These are phyloP conservation scores for Bergia sp. DNA, from an alignment of 92 coral and sea anemone genomes.

Conservation along the genomic window DNA sequence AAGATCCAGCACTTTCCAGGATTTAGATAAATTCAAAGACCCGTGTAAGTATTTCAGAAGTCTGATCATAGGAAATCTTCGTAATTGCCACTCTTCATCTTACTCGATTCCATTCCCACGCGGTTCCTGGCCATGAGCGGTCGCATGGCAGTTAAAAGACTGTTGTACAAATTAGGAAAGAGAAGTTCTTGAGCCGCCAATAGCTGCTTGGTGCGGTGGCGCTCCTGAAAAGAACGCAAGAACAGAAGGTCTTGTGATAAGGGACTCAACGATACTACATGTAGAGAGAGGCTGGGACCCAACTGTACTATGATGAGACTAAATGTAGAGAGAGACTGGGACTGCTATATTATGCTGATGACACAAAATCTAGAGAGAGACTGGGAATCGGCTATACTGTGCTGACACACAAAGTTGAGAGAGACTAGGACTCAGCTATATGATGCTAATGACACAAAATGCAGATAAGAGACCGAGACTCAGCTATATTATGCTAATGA, in stretches of 20 bases:
- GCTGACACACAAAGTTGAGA: too few species aligned
- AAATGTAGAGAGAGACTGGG: too few species aligned
- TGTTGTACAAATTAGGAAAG: constrained; percentile 90
- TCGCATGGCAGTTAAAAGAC: constrained; percentile 93
- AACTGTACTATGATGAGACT: too few species aligned
- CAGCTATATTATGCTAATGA: too few species aligned
- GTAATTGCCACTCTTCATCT: constrained; percentile 74
- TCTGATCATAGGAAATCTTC: constrained; percentile 66
- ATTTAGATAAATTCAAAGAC: background rate
- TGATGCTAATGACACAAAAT: too few species aligned
- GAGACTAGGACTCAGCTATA: too few species aligned
- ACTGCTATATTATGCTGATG: too few species aligned
- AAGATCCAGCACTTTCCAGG: background rate
- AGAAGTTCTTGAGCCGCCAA: constrained; percentile 97
- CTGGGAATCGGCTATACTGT: too few species aligned
- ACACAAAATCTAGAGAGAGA: too few species aligned
- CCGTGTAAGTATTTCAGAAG: background rate
- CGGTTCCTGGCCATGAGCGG: constrained; percentile 97
- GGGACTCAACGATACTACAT: too few species aligned
- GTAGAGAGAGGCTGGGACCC: too few species aligned
- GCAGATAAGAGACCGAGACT: too few species aligned
- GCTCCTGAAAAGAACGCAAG: constrained; percentile 71
- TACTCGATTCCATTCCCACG: constrained; percentile 89
- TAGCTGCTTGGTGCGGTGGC: constrained; percentile 96
- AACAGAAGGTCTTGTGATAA: background rate